phyloP scores from a whole-genome alignment of 1,140 invertebrate genomes.

The Latrodectus geometricus region DNA sequence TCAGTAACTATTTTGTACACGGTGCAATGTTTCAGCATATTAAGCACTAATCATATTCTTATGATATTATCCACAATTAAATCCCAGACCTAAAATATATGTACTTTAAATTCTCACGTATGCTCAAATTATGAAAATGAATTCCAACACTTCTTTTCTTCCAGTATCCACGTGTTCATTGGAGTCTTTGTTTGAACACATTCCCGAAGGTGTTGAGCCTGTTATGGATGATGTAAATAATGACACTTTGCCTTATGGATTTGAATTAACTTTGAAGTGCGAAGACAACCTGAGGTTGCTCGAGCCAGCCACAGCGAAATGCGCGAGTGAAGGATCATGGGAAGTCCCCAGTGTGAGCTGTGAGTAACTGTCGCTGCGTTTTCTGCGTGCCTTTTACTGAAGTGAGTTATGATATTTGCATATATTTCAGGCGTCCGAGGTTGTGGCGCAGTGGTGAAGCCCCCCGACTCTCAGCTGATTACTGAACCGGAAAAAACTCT shows the following conservation, averaged over 20 bases:
- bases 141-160: background rate
- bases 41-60: too few species aligned
- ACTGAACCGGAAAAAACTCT: background rate
- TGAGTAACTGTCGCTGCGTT: background rate
- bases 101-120: too few species aligned
- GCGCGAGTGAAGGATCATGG: background rate
- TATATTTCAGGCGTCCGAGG: background rate
- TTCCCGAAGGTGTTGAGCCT: slow-evolving; percentile 1
- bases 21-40: too few species aligned
- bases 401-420: background rate
- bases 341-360: slow-evolving; percentile 2
- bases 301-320: slow-evolving; percentile 7
- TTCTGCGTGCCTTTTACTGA: background rate
- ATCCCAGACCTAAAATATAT: too few species aligned
- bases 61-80: too few species aligned
- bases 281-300: background rate
- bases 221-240: background rate
- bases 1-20: too few species aligned
- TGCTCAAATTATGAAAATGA: too few species aligned
- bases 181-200: background rate
- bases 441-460: background rate
- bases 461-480: slow-evolving; percentile 1
- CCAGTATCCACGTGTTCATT: background rate
- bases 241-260: slow-evolving; percentile 1
- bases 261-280: background rate